Percentiles rank a stretch among this genome's conserved stretches.
These are phyloP conservation scores for Lepidocyrtinus sp. DNA, from an alignment of 2,888 invertebrate species.

Conservation along the genomic window DNA sequence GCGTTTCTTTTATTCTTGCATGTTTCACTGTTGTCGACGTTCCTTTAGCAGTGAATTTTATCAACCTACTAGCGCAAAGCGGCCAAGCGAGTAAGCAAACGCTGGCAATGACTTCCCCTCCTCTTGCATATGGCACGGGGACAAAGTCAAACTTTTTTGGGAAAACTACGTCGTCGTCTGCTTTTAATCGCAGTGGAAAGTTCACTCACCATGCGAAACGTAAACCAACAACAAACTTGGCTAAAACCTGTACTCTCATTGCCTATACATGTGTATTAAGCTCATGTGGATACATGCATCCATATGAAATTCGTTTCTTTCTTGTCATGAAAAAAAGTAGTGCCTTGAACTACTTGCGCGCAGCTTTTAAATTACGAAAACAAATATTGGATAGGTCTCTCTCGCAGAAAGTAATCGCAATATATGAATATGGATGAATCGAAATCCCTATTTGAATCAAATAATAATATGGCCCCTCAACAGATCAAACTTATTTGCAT, in stretches of 20 bases:
- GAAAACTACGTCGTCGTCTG: conserved; percentile 24
- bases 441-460: background rate
- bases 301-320: background rate
- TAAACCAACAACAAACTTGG: background rate
- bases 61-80: too few species aligned
- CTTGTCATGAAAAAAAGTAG: conserved; percentile 11
- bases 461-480: background rate
- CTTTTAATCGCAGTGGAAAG: conserved; percentile 18
- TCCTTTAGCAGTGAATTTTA: too few species aligned
- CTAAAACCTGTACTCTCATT: background rate
- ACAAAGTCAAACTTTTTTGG: conserved; percentile 54
- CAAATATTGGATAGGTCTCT: background rate
- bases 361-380: background rate
- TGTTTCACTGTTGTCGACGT: background rate
- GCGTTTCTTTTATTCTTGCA: background rate
- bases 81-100: too few species aligned
- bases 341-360: conserved; percentile 54
- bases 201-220: conserved; percentile 23
- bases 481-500: background rate
- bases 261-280: background rate
- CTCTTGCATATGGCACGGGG: conserved; percentile 56
- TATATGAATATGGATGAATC: background rate
- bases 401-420: background rate
- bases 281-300: background rate
- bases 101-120: conserved; percentile 58